Evolutionary conservation across 2,797 vertebrate species (phyloP), one percentile per base, ranked within the genome.

Genomic region (Anabacerthia variegaticeps): DNA sequence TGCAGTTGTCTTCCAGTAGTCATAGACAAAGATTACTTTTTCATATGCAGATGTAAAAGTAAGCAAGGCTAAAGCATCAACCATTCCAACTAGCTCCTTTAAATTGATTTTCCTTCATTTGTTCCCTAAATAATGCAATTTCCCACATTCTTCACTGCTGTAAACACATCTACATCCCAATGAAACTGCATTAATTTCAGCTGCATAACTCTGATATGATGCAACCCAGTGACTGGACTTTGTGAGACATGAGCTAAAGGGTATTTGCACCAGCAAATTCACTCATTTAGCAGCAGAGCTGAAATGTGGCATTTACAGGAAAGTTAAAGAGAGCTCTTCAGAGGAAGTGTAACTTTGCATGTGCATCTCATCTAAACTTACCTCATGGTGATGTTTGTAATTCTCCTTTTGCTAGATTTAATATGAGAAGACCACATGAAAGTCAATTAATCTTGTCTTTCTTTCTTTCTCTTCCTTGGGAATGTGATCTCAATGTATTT

Each of bases 131-230:
- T 67, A 85, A 84, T 24, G 44, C 52, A 48, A 46, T 27, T 92
- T 26, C 52, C 87, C 44, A 52, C 26, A 27, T 73, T 66, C 62
- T 55, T 73, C 63, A 16, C 26, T 68, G 51, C 54, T 81, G 66
- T 34, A 68, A 92, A 68, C 73, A 56, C 61, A 74, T 72, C 56
- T 88, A 30, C 61, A 58, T 71, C 65, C 52, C 52, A 36, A 19
- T n/a, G 37, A 52, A 78, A 30, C 59, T 26, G 36, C 36, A 30
- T 41, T 69, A n/a, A 41, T 82, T 73, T 79, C 81, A 82, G 37
- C 36, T 39, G 61, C 2, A 4, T 58, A 58, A 48, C 39, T 59
- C 62, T 0, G 0, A 36, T 2, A 0, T 43, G 63, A 34, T 75
- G 74, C 12, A 36, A 24, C 32, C 20, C 28, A 51, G 0, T 1